Evolutionary conservation across 2,113 vertebrate species (phyloP), one percentile per base, ranked within the genome.

Genomic region (Isurus oxyrinchus): DNA sequence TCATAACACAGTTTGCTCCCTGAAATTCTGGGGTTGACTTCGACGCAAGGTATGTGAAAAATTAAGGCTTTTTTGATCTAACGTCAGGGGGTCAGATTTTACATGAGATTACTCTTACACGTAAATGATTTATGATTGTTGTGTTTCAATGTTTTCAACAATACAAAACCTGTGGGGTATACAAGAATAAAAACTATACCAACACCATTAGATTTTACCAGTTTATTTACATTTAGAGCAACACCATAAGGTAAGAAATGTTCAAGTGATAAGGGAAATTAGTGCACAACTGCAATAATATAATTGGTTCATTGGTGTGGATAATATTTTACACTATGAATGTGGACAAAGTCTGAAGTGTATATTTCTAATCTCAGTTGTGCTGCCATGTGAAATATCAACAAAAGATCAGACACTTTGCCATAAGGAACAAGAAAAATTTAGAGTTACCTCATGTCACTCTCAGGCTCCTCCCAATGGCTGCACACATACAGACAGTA

Each of bases 181-280:
- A 81, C 14, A 35, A 84, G 31, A 40, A 40, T 84, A 84, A 84
- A 84, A 84, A 35, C 27, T 7, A 81, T 81, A 13, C 40, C 31
- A 84, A 84, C 8, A 40, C 1, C 40, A 84, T n/a, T 40, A 40
- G 14, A n/a, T 35, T 84, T 84, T 40, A 35, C 79, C 79, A n/a
- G 79, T 84, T 84, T 84, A 84, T 40, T 84, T 84, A 84, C 79
- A 84, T 84, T 84, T 84, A n/a, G 79, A 84, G 79, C 63, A 40
- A 84, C 35, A 84, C n/a, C 40, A n/a, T 16, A 84, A 19, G 21
- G 3, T 66, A 66, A 21, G 63, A 21, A 66, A 66, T 66, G 63
- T 19, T 66, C 6, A 11, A 11, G 72, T 79, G 72, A 25, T 11
- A 84, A 40, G 79, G 13, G 40, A 6, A 19, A n/a, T 6, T 3